Evolutionary conservation across 2,113 vertebrate genomes (phyloP).

Genomic region (Martes martes): DNA sequence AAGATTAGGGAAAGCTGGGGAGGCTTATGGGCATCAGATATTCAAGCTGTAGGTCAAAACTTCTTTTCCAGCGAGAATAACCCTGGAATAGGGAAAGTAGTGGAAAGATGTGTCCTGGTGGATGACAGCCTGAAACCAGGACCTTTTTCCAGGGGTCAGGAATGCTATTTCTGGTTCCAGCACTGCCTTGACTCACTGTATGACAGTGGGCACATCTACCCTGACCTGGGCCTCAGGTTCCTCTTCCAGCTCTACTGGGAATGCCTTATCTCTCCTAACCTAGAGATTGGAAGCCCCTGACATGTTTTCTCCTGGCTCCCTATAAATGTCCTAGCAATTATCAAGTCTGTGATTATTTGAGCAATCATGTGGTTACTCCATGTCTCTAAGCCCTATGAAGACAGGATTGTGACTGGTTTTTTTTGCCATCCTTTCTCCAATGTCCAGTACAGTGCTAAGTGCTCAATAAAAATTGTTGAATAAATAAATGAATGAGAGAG

Average conservation of each 20-base stretch:
- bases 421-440: slow-evolving; percentile 24
- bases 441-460: not conserved
- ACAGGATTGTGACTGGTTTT: not conserved
- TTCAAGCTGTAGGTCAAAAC: slow-evolving; percentile 13
- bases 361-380: not conserved
- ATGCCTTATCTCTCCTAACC: not conserved
- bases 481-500: slow-evolving; percentile 14
- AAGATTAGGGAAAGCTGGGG: not conserved
- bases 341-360: slow-evolving; percentile 13
- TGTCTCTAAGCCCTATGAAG: not conserved
- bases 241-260: slow-evolving; percentile 1
- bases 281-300: not conserved
- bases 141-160: not conserved
- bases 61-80: not conserved
- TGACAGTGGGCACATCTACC: not conserved
- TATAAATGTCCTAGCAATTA: slow-evolving; percentile 31
- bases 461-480: slow-evolving; percentile 3
- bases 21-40: not conserved
- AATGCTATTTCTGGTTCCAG: not conserved
- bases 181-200: not conserved
- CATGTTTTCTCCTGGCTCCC: not conserved
- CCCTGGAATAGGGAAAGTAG: not conserved
- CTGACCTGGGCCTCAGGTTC: slow-evolving; percentile 3
- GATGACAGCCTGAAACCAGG: not conserved
- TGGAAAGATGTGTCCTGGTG: not conserved